A percentile compares a stretch with the other conserved stretches of the same genome.
phyloP scores from a whole-genome alignment of 2,797 vertebrate species.

The Lagodon rhomboides region DNA sequence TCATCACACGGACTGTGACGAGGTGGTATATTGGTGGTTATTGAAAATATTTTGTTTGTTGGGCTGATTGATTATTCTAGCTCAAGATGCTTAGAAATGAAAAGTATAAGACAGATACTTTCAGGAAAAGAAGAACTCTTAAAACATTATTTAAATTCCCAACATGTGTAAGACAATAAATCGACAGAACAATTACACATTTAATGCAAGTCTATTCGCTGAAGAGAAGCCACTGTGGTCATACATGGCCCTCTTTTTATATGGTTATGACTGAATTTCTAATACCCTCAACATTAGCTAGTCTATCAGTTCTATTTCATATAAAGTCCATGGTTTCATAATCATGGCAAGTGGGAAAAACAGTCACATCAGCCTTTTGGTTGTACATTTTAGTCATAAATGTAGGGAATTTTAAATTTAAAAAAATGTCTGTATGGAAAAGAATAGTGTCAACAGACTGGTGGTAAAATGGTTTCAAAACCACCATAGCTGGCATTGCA shows the following conservation, averaged over 20 bases:
- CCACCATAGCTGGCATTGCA: background rate
- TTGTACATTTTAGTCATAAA: background rate
- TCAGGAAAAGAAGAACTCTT: background rate
- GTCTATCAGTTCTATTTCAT: background rate
- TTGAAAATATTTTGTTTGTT: constrained; percentile 29
- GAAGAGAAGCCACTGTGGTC: background rate
- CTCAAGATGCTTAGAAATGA: background rate
- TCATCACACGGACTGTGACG: constrained; percentile 46
- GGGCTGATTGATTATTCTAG: constrained; percentile 24
- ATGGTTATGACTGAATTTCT: background rate
- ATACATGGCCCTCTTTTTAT: background rate
- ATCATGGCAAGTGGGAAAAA: background rate
- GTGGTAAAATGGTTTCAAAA: background rate
- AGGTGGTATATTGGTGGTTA: constrained; percentile 21
- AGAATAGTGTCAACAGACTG: background rate
- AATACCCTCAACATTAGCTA: background rate
- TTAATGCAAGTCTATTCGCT: background rate
- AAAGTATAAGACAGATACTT: background rate
- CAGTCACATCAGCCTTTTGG: background rate
- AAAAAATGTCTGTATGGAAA: background rate
- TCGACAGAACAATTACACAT: background rate
- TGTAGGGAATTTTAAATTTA: background rate
- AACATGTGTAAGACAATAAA: constrained; percentile 8
- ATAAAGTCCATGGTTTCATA: background rate
- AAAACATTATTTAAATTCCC: background rate